Conservation (phyloP, 2,113 vertebrate genomes). For the Chloropsis hardwickii region DNA sequence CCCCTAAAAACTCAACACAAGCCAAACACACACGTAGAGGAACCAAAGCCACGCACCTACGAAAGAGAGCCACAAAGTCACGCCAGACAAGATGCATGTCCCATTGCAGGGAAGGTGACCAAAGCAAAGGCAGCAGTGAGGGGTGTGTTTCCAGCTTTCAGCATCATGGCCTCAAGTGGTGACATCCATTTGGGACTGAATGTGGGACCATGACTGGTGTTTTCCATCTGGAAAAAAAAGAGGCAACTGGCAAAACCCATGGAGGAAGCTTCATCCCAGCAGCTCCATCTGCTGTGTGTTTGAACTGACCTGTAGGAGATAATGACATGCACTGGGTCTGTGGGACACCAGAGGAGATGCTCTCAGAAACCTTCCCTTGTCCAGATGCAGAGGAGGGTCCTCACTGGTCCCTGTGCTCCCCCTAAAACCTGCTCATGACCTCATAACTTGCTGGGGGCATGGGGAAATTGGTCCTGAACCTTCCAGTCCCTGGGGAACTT, state of each 20-base stretch:
- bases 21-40: conserved; percentile 42
- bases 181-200: background rate
- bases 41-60: conserved; percentile 63
- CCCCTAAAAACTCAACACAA: conserved; percentile 30
- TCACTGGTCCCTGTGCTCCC: background rate
- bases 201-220: background rate
- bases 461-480: background rate
- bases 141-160: conserved; percentile 68
- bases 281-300: conserved; percentile 22
- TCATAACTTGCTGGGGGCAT: background rate
- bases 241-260: background rate
- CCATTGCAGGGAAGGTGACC: conserved; percentile 62
- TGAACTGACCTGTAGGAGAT: background rate
- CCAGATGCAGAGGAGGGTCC: background rate
- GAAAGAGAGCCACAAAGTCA: conserved; percentile 30
- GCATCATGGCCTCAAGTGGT: background rate
- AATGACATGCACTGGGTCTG: background rate
- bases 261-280: conserved; percentile 6
- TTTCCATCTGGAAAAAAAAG: background rate
- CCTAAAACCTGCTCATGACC: background rate
- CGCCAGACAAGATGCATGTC: conserved; percentile 49
- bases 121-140: conserved; percentile 59
- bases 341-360: background rate
- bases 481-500: rapidly evolving
- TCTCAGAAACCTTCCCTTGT: background rate